A percentile compares a stretch with the other conserved stretches of the same genome.
phyloP scores from a whole-genome alignment of 2,113 vertebrate species.

The Pica pica region DNA sequence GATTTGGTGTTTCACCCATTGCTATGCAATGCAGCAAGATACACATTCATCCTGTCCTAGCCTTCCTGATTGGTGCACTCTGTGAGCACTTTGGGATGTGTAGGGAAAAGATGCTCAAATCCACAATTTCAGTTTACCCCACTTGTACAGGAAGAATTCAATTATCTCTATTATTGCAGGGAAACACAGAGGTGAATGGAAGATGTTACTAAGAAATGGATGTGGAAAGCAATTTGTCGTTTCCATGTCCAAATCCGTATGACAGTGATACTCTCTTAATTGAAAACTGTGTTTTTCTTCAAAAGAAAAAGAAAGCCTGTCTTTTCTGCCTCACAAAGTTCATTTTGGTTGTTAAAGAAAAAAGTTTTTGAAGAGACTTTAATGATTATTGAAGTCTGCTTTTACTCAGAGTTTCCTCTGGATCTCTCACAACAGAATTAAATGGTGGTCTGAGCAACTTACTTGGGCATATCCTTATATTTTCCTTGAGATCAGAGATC shows the following conservation, averaged over 20 bases:
- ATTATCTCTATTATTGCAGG: background rate
- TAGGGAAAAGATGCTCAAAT: background rate
- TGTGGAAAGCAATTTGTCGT: slow-evolving; percentile 16
- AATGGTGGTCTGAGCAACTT: background rate
- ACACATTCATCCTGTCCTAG: background rate
- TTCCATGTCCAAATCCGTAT: background rate
- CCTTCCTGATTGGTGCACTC: background rate
- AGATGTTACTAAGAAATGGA: background rate
- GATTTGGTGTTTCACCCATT: background rate
- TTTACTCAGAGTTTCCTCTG: background rate
- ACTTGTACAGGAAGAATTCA: background rate
- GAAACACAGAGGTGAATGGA: background rate
- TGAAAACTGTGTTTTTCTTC: background rate
- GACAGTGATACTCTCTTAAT: background rate
- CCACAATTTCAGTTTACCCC: background rate
- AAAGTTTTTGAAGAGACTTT: background rate
- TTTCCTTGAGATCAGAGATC: background rate
- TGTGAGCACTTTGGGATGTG: background rate
- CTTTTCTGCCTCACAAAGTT: background rate
- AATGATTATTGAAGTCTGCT: background rate
- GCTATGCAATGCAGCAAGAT: background rate
- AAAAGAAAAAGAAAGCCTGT: background rate
- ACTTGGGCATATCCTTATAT: background rate
- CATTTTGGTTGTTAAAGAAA: background rate
- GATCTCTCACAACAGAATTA: background rate